A percentile compares a stretch with the other conserved stretches of the same genome.
These are phyloP conservation scores for Timema cristinae DNA, from an alignment of 2,888 invertebrate species.

Conservation along the genomic window DNA sequence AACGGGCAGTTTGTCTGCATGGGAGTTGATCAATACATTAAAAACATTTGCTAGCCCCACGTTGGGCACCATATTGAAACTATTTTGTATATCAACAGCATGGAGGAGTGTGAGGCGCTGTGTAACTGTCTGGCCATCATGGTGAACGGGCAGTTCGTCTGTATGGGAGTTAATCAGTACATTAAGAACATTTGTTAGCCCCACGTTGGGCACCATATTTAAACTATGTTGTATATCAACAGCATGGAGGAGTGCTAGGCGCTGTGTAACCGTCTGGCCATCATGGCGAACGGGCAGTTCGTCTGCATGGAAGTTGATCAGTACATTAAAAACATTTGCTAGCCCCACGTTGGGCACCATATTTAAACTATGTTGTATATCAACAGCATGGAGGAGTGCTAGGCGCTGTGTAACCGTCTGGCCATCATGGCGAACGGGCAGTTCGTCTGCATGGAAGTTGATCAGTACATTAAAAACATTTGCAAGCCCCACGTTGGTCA, in stretches of 20 bases:
- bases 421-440: conserved; percentile 73
- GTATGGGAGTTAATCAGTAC: too few species aligned
- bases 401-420: conserved; percentile 70
- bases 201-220: too few species aligned
- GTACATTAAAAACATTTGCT: background rate
- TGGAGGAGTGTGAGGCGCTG: conserved; percentile 84
- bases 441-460: conserved; percentile 68
- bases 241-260: conserved; percentile 52
- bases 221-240: too few species aligned
- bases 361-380: too few species aligned
- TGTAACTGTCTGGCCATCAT: conserved; percentile 75
- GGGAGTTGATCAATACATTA: conserved; percentile 67
- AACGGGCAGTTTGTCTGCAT: too few species aligned
- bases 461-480: conserved; percentile 64
- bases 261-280: too few species aligned
- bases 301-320: background rate
- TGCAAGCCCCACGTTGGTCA: conserved; percentile 14
- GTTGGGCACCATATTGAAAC: too few species aligned
- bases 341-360: too few species aligned
- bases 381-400: conserved; percentile 82
- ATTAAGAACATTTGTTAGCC: too few species aligned
- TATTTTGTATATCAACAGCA: too few species aligned
- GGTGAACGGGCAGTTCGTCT: too few species aligned
- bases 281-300: too few species aligned
- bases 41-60: conserved; percentile 46